Conservation (phyloP, 2,797 vertebrate genomes). For the Crotalus adamanteus region DNA sequence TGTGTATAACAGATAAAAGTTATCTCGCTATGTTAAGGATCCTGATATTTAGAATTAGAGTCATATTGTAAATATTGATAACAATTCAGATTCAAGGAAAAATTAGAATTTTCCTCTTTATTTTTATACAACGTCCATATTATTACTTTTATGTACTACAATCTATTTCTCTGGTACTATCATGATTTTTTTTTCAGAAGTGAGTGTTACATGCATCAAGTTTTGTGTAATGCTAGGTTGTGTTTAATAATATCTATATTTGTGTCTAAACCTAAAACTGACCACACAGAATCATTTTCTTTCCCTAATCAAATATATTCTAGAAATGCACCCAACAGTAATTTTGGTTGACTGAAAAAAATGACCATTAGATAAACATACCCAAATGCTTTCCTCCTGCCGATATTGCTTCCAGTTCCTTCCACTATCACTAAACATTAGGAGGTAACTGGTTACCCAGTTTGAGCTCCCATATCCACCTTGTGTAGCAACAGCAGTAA, state of each 20-base stretch:
- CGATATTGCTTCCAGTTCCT: slow-evolving; percentile 84
- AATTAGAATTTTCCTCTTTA: neutral
- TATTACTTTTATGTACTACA: neutral
- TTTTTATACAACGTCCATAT: neutral
- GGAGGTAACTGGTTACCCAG: slow-evolving; percentile 83
- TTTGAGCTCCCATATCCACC: slow-evolving; percentile 86
- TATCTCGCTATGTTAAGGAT: neutral
- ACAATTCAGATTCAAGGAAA: neutral
- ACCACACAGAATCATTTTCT: neutral
- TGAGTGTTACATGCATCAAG: neutral
- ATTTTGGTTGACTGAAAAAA: neutral
- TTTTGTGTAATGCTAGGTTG: neutral
- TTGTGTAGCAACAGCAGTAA: slow-evolving; percentile 82
- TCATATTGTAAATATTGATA: neutral
- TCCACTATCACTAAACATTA: slow-evolving; percentile 85
- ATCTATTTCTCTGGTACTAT: neutral
- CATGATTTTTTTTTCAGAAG: too few species aligned
- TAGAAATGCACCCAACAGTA: neutral
- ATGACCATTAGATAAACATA: slow-evolving; percentile 62
- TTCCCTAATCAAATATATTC: neutral
- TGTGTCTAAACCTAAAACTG: neutral
- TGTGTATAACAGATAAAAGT: neutral
- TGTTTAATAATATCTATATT: neutral
- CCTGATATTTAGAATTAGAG: neutral
- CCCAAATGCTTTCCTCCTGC: slow-evolving; percentile 83